These are phyloP conservation scores for Mallotus villosus DNA, from an alignment of 2,797 vertebrate genomes.

Conservation along the genomic window DNA sequence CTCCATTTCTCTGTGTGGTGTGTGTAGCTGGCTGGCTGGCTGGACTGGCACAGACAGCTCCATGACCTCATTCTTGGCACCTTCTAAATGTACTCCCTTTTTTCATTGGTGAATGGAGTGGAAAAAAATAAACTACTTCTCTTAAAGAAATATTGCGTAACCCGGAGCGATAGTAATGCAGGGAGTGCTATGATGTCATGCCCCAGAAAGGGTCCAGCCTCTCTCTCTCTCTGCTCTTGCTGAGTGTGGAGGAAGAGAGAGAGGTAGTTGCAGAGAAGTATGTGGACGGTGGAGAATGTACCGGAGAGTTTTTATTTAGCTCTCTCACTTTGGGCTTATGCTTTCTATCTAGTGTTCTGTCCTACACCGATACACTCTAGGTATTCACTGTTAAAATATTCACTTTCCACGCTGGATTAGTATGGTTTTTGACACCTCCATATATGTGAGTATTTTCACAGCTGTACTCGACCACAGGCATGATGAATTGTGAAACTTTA, in stretches of 20 bases:
- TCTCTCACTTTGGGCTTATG: constrained; percentile 35
- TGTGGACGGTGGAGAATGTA: constrained; percentile 1
- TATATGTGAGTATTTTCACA: constrained; percentile 4
- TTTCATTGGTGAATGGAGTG: constrained; percentile 16
- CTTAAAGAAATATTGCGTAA: constrained; percentile 25
- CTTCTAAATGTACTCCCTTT: constrained; percentile 20
- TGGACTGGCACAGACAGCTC: constrained; percentile 11
- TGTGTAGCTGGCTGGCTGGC: constrained; percentile 8
- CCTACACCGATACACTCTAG: constrained; percentile 47
- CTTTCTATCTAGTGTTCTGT: constrained; percentile 61
- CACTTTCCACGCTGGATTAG: constrained; percentile 27
- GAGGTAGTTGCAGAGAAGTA: constrained; percentile 42
- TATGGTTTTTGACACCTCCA: background rate
- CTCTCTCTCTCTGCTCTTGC: constrained; percentile 4
- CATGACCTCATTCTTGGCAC: constrained; percentile 23
- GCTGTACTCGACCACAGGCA: background rate
- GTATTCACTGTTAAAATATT: constrained; percentile 67
- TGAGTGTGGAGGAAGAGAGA: constrained; percentile 67
- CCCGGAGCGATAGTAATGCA: constrained; percentile 10
- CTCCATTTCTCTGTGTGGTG: background rate
- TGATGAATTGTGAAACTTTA: background rate
- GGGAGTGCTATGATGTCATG: constrained; percentile 15
- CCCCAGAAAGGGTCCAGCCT: background rate
- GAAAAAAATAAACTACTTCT: constrained; percentile 19
- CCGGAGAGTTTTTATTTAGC: constrained; percentile 65